A percentile compares a stretch with the other conserved stretches of the same genome.
phyloP scores from a whole-genome alignment of 2,113 vertebrate genomes.

The Aptenodytes forsteri region DNA sequence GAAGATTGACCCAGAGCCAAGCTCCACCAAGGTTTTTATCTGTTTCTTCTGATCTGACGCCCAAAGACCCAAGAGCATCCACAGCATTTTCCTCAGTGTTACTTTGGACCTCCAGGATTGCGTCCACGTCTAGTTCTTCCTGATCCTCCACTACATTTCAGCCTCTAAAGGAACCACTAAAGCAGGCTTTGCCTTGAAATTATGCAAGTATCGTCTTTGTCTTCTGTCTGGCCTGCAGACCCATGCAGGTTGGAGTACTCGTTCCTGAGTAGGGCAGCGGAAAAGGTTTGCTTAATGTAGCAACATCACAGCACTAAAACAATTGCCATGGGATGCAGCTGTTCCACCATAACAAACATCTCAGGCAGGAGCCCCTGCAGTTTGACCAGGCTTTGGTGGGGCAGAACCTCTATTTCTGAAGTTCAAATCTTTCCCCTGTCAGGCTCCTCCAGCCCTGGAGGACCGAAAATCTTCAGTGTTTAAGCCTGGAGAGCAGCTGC shows the following conservation, averaged over 20 bases:
- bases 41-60: background rate
- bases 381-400: background rate
- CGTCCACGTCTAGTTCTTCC: background rate
- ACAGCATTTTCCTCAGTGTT: background rate
- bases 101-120: background rate
- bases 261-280: background rate
- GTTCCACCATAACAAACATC: background rate
- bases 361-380: background rate
- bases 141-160: background rate
- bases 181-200: background rate
- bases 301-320: background rate
- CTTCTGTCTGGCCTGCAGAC: background rate
- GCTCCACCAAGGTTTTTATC: background rate
- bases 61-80: background rate
- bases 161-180: background rate
- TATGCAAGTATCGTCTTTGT: background rate
- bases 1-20: background rate
- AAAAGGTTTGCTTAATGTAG: background rate
- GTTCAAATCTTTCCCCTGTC: background rate
- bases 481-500: conserved; percentile 43
- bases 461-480: background rate
- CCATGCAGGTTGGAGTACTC: background rate
- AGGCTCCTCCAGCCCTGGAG: background rate
- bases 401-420: background rate
- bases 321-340: background rate